Percentiles rank a stretch among this genome's conserved stretches.
These are phyloP conservation scores for Hippocampus zosterae DNA, from an alignment of 2,113 vertebrate species.

Conservation along the genomic window DNA sequence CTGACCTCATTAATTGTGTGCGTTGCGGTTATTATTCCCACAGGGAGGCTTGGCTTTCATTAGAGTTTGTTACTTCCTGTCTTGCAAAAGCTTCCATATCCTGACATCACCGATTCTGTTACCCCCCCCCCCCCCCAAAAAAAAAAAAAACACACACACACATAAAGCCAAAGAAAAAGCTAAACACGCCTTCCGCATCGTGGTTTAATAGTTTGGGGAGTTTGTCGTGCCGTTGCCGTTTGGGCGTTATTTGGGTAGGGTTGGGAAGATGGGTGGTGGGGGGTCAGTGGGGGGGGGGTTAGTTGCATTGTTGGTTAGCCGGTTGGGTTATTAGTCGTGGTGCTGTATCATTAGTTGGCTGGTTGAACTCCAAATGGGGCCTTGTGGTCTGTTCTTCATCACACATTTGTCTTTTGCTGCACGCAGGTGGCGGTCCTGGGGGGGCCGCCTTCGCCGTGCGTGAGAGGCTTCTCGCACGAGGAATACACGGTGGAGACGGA, in stretches of 20 bases:
- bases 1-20: slow-evolving; percentile 43
- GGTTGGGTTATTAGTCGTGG: not conserved
- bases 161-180: not conserved
- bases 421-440: slow-evolving; percentile 40
- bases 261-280: not conserved
- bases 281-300: not conserved
- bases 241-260: too few relatives aligned
- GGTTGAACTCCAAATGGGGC: too few relatives aligned
- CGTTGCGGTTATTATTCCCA: slow-evolving; percentile 14
- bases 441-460: slow-evolving; percentile 35
- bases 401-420: not conserved
- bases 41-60: not conserved
- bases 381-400: not conserved
- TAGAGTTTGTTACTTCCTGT: not conserved
- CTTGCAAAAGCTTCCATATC: not conserved
- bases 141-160: too few relatives aligned
- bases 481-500: slow-evolving; percentile 45
- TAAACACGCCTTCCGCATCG: too few relatives aligned
- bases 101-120: not conserved
- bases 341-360: too few relatives aligned
- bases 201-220: too few relatives aligned
- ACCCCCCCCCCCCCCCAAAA: not conserved
- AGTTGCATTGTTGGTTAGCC: not conserved
- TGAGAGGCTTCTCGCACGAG: slow-evolving; percentile 52
- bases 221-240: too few relatives aligned